Base-by-base conservation (phyloP, 2,113 vertebrate species). In the Archocentrus centrarchus region DNA sequence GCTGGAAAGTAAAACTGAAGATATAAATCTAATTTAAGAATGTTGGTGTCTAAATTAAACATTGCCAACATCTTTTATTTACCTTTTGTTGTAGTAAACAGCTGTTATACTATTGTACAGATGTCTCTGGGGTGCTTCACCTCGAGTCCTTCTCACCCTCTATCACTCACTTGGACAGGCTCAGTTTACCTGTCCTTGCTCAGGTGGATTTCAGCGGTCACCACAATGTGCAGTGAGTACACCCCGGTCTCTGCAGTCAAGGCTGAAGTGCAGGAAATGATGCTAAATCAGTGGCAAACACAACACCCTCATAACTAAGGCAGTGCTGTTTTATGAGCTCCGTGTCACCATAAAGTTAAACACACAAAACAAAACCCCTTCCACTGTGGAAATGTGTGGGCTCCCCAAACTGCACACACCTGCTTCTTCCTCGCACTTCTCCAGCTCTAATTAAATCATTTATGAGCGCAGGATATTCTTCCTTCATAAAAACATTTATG, bases 321-420 rank as follows among this genome's bases (percentile, higher is more conserved):
- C 81, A 17, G 81, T 7, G 2, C 75, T 32, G 44, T 63, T 89
- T 89, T 84, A 88, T 79, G 64, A 92, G 76, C 87, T 82, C 77
- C 55, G 81, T 1, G 22, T 79, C 80, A 32, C 59, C 53, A 73
- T 73, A 73, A 73, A 55, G 68, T 55, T 11, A 30, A 2, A 32
- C 37, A 39, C 37, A 39, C 7, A 39, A 18, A 55, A 44, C 50
- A 70, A 32, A 30, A 8, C 24, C 44, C 32, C 17, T 30, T 73
- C 66, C 66, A 73, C 70, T 66, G 30, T 82, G 44, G 83, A 76
- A 79, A 27, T 78, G 70, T 84, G 63, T 82, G 76, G 81, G 39
- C 75, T 80, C 39, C 63, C 44, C 70, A 59, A 77, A 60, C 62
- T 59, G 55, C 79, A 87, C 76, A 64, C 30, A 27, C 60, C 60